These are phyloP conservation scores for Nephila pilipes DNA, from an alignment of 1,140 invertebrate species.

Conservation along the genomic window DNA sequence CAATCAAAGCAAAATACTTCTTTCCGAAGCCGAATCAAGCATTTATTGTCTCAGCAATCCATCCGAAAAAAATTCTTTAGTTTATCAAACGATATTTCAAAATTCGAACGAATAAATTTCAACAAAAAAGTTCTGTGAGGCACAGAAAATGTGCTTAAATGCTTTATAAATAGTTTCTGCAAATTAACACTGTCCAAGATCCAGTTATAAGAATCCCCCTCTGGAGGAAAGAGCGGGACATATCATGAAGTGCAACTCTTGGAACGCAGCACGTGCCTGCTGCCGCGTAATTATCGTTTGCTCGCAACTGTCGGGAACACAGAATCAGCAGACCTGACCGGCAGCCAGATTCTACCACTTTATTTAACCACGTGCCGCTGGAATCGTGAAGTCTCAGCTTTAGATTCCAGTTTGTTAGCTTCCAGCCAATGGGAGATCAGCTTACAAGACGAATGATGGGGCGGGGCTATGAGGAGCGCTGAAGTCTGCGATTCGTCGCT, in stretches of 20 bases:
- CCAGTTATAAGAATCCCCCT: too few relatives aligned
- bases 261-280: conserved; percentile 4
- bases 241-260: not conserved
- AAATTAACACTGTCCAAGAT: too few relatives aligned
- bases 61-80: too few relatives aligned
- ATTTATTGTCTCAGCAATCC: too few relatives aligned
- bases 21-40: too few relatives aligned
- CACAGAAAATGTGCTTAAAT: too few relatives aligned
- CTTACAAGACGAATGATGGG: conserved; percentile 55
- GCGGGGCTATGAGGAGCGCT: not conserved
- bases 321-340: conserved; percentile 51
- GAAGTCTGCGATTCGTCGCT: conserved; percentile 1
- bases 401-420: not conserved
- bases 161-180: too few relatives aligned
- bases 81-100: too few relatives aligned
- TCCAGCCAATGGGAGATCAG: conserved; percentile 24
- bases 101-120: too few relatives aligned
- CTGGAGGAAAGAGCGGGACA: too few relatives aligned
- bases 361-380: conserved; percentile 68
- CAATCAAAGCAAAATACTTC: too few relatives aligned
- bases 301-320: not conserved
- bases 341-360: conserved; percentile 51
- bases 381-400: not conserved
- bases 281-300: conserved; percentile 11
- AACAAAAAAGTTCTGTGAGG: too few relatives aligned